Evolutionary conservation across 2,113 vertebrate genomes (phyloP), one percentile per base, ranked within the genome.

Genomic region (Chascanopsetta lugubris): DNA sequence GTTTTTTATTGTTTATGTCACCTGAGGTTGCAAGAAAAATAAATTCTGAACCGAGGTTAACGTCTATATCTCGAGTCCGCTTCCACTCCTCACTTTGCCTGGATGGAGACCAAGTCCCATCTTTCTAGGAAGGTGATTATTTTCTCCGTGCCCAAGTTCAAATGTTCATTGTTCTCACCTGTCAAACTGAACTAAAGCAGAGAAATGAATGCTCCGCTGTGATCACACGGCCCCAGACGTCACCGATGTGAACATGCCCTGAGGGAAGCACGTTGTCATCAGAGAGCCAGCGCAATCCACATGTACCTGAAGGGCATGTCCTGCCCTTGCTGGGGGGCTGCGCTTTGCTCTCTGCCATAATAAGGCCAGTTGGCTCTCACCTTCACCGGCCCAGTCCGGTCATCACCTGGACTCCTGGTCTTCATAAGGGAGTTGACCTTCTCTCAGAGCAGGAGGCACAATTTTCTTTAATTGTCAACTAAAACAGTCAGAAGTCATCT

Each of bases 281-380:
- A 81, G 26, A 72, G 36, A 65, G 32, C 42, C 17, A 71, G 50
- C 30, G 47, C 62, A 67, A 66, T 62, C 42, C 66, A 58, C 48
- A 61, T 11, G 15, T 61, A 58, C 50, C 80, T 74, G 36, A 69
- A 76, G 65, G 75, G 55, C 27, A 65, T 47, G 22, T 8, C 29
- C 55, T 79, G 69, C 56, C 72, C 75, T 81, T 82, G 74, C 49
- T 55, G 27, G 56, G 57, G 50, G 65, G 48, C 64, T 61, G 36
- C 17, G 12, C 50, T 47, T 53, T 69, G 54, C 61, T 63, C 43
- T 69, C 71, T 27, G 32, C 63, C 73, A 46, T 53, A 61, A 26
- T n/a, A n/a, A n/a, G n/a, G n/a, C n/a, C 17, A 5, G 26, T 74
- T 62, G 47, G 65, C 64, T 60, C 38, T 60, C 22, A 51, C 40